phyloP scores from a whole-genome alignment of 2,797 vertebrate genomes.

The Dendrocincla tyrannina region DNA sequence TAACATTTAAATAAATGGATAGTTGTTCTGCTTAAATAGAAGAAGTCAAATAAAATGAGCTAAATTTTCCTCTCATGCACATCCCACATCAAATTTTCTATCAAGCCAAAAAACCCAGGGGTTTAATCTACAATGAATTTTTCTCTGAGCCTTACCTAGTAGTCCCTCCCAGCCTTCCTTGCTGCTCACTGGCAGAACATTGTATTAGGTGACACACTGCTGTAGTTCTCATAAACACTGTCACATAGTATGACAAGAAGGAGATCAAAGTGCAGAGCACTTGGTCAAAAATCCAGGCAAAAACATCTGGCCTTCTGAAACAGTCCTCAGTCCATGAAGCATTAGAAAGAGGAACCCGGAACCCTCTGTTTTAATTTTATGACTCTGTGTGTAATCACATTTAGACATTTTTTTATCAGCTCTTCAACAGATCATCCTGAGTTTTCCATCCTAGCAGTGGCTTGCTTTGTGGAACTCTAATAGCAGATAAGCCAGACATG shows the following conservation, averaged over 20 bases:
- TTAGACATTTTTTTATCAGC: background rate
- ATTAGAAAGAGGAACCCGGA: background rate
- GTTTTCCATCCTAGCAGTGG: background rate
- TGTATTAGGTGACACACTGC: background rate
- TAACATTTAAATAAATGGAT: background rate
- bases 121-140: background rate
- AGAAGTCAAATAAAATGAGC: background rate
- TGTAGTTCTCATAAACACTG: background rate
- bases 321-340: background rate
- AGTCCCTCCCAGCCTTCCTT: background rate
- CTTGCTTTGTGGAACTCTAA: background rate
- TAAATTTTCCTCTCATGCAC: background rate
- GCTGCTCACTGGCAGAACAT: background rate
- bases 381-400: background rate
- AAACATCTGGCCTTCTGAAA: background rate
- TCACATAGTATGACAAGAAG: background rate
- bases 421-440: background rate
- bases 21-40: background rate
- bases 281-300: background rate
- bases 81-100: background rate
- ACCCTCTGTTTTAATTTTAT: background rate
- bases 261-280: background rate
- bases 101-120: background rate
- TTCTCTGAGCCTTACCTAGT: background rate
- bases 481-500: background rate